Percentiles rank a stretch among this genome's conserved stretches.
These are phyloP conservation scores for Andrena camellia DNA, from an alignment of 2,888 invertebrate genomes.

Conservation along the genomic window DNA sequence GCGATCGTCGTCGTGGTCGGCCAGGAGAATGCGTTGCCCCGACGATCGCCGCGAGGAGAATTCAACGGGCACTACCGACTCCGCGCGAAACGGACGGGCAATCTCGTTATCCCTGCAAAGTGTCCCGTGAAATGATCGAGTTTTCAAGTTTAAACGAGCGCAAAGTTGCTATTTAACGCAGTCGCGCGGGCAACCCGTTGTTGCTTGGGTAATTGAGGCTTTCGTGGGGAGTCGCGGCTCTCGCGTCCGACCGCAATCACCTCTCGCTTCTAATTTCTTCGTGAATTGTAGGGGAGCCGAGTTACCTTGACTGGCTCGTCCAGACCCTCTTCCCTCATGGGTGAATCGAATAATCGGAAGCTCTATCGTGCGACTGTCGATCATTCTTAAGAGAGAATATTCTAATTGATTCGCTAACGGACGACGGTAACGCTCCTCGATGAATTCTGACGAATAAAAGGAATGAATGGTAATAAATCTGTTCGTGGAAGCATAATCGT, in stretches of 20 bases:
- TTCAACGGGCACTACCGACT: background rate
- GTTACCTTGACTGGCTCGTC: background rate
- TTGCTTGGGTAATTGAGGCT: constrained; percentile 39
- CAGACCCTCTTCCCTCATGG: background rate
- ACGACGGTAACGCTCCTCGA: no score
- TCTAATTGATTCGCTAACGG: no score
- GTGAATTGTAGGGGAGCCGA: background rate
- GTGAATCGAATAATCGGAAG: background rate
- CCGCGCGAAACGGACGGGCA: background rate
- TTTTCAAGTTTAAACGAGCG: constrained; percentile 45
- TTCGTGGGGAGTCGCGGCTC: constrained; percentile 13
- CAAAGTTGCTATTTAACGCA: constrained; percentile 46
- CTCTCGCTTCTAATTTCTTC: constrained; percentile 29
- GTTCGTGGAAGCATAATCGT: background rate
- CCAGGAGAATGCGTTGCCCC: no score
- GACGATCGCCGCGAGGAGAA: background rate
- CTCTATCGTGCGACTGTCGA: background rate
- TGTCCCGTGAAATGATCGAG: constrained; percentile 44
- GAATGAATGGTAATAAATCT: no score
- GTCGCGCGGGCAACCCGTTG: constrained; percentile 23
- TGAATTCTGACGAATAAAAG: no score
- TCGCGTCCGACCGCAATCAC: constrained; percentile 15
- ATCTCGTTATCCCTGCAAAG: constrained; percentile 40
- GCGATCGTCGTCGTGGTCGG: background rate
- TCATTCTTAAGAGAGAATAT: background rate